Evolutionary conservation across 2,113 vertebrate genomes (phyloP), one percentile per base, ranked within the genome.

Genomic region (Eulacestoma nigropectus): DNA sequence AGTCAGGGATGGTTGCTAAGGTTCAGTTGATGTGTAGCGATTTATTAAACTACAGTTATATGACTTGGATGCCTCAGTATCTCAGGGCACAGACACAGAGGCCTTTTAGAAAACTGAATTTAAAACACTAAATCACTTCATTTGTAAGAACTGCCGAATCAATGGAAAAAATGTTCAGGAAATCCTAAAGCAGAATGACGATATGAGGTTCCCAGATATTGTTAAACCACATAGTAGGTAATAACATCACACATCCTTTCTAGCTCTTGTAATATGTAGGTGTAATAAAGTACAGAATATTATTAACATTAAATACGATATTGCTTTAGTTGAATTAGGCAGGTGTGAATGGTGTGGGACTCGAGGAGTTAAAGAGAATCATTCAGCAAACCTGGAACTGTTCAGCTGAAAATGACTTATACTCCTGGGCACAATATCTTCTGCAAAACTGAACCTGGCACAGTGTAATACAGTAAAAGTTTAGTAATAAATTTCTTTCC

Each of bases 401-500:
- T 79, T 95, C 74, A 50, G 69, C 44, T 89, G 74, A 83, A 93
- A 94, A 95, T 82, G 8, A 85, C 78, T 94, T 94, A 76, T 15
- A 65, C 78, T 93, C 93, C 90, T 87, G 91, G 68, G 76, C 83
- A 77, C n/a, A 78, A 27, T 94, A 92, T 90, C 56, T 86, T 68
- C 90, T 92, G 56, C 78, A 84, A 94, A 83, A 84, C 72, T 76
- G 88, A 89, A 95, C 91, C 56, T 91, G 85, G 88, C 81, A 79
- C 53, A 30, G 42, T 59, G 26, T 85, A 78, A 79, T 52, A 39
- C 75, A 93, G 83, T 95, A 88, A 96, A 88, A 88, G 78, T 70
- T 88, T 63, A 88, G 95, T 93, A 77, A 87, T 92, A 94, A 88
- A 95, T 96, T 91, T 87, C 81, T 86, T 94, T 94, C 79, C 50